Base-by-base conservation (phyloP, 2,888 invertebrate species). In the Baronia brevicornis region DNA sequence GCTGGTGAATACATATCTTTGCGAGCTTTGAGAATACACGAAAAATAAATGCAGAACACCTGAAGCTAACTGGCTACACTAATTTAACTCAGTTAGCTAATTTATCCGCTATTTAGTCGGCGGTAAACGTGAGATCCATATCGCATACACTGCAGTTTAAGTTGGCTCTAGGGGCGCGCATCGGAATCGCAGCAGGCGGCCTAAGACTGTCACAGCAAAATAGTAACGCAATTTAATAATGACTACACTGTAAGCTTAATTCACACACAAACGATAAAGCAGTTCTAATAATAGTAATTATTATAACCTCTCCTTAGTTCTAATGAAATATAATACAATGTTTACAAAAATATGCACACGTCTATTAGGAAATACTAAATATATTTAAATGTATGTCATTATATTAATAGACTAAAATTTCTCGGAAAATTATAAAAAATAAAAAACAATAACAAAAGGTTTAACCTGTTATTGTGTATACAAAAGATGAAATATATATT, bases 81-180 rank as follows among this genome's bases (percentile, higher is more conserved):
- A 72, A 77, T 73, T 77, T 69, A 73, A 68, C 60, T 71, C 60
- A 51, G 72, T 71, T 65, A 68, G 68, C 73, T 77, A 73, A 79
- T 75, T 78, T 79, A 79, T 71, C 72, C 64, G 58, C 63, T 74
- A 78, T 77, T 79, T 79, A 75, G 73, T 68, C 59, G 63, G 56
- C 54, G 55, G 74, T 66, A 71, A 77, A 75, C 79, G 79, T 78
- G 80, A 79, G 78, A 79, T 80, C 61, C 67, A 69, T 79, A 79
- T 79, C 79, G 65, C 55, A 54, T 59, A 59, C 56, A 60, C 51
- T 60, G 68, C 68, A 65, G 68, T 69, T 63, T 61, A 60, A 65
- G 60, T 60, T 61, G 51, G 59, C 63, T 62, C 51, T 51, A 26
- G 31, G 19, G 54, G 60, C 62, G 66, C 60, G 60, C 69, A 58